Conservation (phyloP, 1,140 invertebrate species). For the Diachasma alloeum region DNA sequence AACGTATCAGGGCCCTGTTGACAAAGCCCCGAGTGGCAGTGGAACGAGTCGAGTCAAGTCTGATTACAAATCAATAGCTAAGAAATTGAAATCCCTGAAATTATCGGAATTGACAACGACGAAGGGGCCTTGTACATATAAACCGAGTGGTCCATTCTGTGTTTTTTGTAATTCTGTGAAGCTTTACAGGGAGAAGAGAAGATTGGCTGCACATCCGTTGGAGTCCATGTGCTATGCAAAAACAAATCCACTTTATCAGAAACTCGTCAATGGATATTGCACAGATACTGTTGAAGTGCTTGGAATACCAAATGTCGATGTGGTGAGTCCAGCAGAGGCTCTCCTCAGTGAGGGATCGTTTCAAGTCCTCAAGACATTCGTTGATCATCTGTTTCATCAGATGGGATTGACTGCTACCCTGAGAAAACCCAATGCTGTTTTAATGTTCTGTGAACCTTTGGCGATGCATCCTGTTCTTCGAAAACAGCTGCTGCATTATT, state of each 20-base stretch:
- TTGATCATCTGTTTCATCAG: conserved; percentile 63
- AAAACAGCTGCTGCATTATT: conserved; percentile 62
- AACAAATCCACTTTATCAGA: conserved; percentile 59
- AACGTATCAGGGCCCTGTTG: conserved; percentile 21
- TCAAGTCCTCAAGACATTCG: conserved; percentile 59
- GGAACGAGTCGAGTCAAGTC: conserved; percentile 50
- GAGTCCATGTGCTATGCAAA: conserved; percentile 51
- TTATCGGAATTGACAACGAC: conserved; percentile 50
- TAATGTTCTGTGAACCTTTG: conserved; percentile 65
- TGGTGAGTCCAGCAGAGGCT: conserved; percentile 63
- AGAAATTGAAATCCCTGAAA: conserved; percentile 55
- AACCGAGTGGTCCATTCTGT: conserved; percentile 60
- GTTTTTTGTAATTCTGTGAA: conserved; percentile 61
- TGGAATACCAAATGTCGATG: conserved; percentile 62
- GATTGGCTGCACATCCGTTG: conserved; percentile 51
- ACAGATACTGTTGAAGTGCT: conserved; percentile 59
- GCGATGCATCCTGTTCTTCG: conserved; percentile 58
- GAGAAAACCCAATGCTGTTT: conserved; percentile 60
- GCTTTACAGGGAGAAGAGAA: conserved; percentile 58
- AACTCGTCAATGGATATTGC: conserved; percentile 62
- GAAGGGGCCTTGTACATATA: conserved; percentile 46
- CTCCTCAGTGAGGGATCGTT: conserved; percentile 59
- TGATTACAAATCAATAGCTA: conserved; percentile 54
- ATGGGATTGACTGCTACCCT: conserved; percentile 59
- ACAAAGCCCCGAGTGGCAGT: conserved; percentile 39